Evolutionary conservation across 2,113 vertebrate species (phyloP), one percentile per base, ranked within the genome.

Genomic region (Paedocypris sp.): DNA sequence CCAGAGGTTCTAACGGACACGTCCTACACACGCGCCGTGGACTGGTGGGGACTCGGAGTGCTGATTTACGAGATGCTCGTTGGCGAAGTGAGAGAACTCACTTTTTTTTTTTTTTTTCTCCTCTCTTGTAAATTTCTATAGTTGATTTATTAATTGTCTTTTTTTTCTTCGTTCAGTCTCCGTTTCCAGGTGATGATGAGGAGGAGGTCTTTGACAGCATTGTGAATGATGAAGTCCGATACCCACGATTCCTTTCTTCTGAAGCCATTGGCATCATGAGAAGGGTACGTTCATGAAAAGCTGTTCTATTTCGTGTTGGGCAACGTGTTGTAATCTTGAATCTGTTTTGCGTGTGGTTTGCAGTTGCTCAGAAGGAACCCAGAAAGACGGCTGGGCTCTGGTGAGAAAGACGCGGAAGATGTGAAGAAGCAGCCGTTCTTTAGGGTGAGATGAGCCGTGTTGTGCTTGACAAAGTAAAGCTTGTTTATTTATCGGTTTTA

Each of bases 171-270:
- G 7, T 98, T 98, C 72, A 97, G 94, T 97, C 94, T 73, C 95
- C 94, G 7, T 98, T 98, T 73, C 95, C 95, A 77, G 95, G 95
- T 46, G 95, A 98, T 73, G 94, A 98, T 75, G 95, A 98, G 81
- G 95, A 98, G 60, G 95, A 98, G 67, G 93, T 98, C 70, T 98
- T 98, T 78, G 94, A 98, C 87, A 98, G 92, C 84, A 98, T 98
- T 79, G 94, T 98, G 65, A 98, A 98, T 60, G 95, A 98, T 80
- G 95, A 98, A 87, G 94, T 98, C 65, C 89, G 92, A 71, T 98
- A 98, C 70, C 95, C 95, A 68, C 85, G 92, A 42, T 98, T 98
- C 70, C 86, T 98, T 67, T 97, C 95, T 54, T 90, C 91, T 60
- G 94, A 98, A 78, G 90, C 95, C 28, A 96, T 95, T 69, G 94